phyloP scores from a whole-genome alignment of 2,797 vertebrate genomes.

The Scomberomorus guttatus region DNA sequence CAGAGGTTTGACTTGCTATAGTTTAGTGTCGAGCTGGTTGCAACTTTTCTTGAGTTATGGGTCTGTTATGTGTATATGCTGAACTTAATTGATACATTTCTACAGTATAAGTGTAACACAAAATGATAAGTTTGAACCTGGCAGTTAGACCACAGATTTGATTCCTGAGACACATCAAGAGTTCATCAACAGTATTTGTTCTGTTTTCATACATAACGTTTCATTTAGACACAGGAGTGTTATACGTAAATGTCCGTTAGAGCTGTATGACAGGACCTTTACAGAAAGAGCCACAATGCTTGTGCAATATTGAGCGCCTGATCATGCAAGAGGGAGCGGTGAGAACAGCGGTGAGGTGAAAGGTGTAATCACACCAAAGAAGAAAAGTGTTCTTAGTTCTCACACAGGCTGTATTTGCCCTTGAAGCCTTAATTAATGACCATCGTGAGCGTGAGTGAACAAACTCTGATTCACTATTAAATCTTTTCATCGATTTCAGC shows the following conservation, averaged over 20 bases:
- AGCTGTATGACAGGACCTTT: background rate
- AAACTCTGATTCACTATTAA: background rate
- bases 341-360: background rate
- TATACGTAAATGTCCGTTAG: background rate
- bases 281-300: background rate
- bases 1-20: background rate
- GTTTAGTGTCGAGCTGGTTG: background rate
- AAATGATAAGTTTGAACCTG: background rate
- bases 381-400: too few relatives aligned
- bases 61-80: background rate
- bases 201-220: background rate
- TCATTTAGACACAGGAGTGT: too few relatives aligned
- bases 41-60: too few relatives aligned
- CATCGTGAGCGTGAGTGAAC: too few relatives aligned
- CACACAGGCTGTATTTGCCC: too few relatives aligned
- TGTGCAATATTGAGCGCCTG: background rate
- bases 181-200: background rate
- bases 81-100: background rate
- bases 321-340: background rate
- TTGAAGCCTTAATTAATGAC: too few relatives aligned
- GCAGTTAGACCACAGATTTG: background rate
- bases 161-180: background rate
- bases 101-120: background rate
- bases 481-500: background rate
- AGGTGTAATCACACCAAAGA: too few relatives aligned